A percentile compares a stretch with the other conserved stretches of the same genome.
These are phyloP conservation scores for Acropternis orthonyx DNA, from an alignment of 2,797 vertebrate genomes.

Conservation along the genomic window DNA sequence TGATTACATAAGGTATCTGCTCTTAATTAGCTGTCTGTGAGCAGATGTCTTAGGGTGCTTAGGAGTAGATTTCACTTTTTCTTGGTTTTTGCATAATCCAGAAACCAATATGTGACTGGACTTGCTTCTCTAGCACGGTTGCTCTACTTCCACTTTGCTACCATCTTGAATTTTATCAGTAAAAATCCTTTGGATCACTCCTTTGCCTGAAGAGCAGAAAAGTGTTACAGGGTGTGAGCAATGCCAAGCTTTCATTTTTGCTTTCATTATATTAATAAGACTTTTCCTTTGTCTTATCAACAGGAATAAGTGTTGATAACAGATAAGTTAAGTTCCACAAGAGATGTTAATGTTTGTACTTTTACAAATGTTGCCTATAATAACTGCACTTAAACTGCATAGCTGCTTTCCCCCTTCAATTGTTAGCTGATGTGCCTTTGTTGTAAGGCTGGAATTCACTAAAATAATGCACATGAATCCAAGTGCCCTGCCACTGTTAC, in stretches of 20 bases:
- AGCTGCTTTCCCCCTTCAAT: not conserved
- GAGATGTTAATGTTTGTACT: not conserved
- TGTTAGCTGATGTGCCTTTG: not conserved
- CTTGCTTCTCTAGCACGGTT: not conserved
- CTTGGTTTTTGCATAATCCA: not conserved
- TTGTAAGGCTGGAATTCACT: not conserved
- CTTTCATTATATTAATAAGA: constrained; percentile 1
- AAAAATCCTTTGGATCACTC: not conserved
- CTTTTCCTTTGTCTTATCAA: not conserved
- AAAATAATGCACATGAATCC: not conserved
- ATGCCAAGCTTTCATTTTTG: not conserved
- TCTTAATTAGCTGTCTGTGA: not conserved
- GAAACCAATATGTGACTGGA: not conserved
- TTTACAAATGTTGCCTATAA: not conserved
- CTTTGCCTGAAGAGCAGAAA: not conserved
- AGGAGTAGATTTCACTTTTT: not conserved
- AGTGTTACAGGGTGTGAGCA: not conserved
- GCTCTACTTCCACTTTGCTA: not conserved
- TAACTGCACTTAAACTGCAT: not conserved
- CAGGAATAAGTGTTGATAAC: not conserved
- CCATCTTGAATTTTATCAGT: not conserved
- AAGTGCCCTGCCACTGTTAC: not conserved
- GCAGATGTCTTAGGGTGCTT: not conserved
- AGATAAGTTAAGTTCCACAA: constrained; percentile 3
- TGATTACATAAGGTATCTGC: not conserved